A percentile compares a stretch with the other conserved stretches of the same genome.
Evolutionary conservation across 2,797 vertebrate genomes (phyloP).

Genomic region (Labroides dimidiatus): DNA sequence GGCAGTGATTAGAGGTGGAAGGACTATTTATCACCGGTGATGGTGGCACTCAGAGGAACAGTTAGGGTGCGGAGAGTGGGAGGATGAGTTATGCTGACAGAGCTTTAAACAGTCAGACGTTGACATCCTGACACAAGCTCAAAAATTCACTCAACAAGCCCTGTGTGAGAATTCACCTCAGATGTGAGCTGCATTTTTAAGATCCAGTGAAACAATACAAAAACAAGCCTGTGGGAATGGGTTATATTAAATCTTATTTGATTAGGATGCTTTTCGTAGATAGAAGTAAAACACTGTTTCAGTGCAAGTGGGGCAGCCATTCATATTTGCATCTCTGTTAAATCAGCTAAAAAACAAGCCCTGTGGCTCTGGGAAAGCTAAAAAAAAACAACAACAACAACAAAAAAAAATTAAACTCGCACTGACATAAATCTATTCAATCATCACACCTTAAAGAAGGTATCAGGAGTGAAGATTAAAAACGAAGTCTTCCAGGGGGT

Average conservation of each 20-base stretch:
- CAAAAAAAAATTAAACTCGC: conserved; percentile 16
- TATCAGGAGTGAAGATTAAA: conserved; percentile 41
- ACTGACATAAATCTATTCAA: conserved; percentile 39
- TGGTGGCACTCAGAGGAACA: conserved; percentile 45
- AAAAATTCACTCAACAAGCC: conserved; percentile 38
- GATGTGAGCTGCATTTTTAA: conserved; percentile 1
- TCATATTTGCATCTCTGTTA: conserved; percentile 46
- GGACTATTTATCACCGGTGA: conserved; percentile 67
- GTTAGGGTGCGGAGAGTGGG: conserved; percentile 31
- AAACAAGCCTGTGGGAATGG: conserved; percentile 4
- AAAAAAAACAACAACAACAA: conserved; percentile 29
- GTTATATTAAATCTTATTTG: conserved; percentile 25
- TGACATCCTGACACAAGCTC: conserved; percentile 26
- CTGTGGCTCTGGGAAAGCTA: conserved; percentile 12
- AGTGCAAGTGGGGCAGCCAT: conserved; percentile 11
- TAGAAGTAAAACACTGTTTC: conserved; percentile 18
- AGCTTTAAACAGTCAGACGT: conserved; percentile 42
- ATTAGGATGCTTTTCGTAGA: conserved; percentile 26
- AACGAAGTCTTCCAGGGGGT: conserved; percentile 23
- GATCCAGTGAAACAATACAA: background rate
- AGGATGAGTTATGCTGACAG: conserved; percentile 54
- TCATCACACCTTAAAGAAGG: conserved; percentile 19
- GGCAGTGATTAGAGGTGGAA: conserved; percentile 64
- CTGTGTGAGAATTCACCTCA: conserved; percentile 15
- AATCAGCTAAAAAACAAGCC: conserved; percentile 27